A percentile compares a stretch with the other conserved stretches of the same genome.
These are phyloP conservation scores for Danio albolineatus DNA, from an alignment of 2,797 vertebrate genomes.

Conservation along the genomic window DNA sequence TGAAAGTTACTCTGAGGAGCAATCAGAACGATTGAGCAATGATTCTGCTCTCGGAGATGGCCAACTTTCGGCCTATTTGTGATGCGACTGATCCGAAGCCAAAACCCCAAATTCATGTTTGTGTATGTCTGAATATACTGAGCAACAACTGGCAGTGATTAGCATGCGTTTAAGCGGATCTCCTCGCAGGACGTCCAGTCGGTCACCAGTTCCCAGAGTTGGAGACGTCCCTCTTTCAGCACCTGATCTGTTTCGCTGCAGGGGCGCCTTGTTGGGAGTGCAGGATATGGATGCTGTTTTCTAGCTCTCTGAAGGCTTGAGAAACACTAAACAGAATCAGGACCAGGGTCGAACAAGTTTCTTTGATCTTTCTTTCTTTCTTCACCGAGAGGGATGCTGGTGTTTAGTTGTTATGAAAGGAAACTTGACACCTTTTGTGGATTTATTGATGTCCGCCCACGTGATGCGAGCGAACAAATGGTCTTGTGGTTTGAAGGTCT, in stretches of 20 bases:
- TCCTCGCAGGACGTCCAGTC: slow-evolving; percentile 45
- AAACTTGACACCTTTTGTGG: slow-evolving; percentile 32
- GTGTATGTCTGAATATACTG: slow-evolving; percentile 61
- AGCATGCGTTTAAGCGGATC: slow-evolving; percentile 61
- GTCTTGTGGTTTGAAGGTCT: slow-evolving; percentile 56
- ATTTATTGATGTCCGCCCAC: slow-evolving; percentile 42
- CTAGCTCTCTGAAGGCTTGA: slow-evolving; percentile 63
- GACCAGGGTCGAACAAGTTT: slow-evolving; percentile 32
- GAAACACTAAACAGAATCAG: slow-evolving; percentile 67
- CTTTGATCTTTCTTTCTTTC: slow-evolving; percentile 45
- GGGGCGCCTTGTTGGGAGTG: slow-evolving; percentile 78
- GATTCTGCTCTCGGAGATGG: slow-evolving; percentile 36
- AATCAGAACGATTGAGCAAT: slow-evolving; percentile 65
- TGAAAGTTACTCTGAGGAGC: slow-evolving; percentile 47
- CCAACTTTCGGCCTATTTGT: slow-evolving; percentile 47
- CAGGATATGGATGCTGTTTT: slow-evolving; percentile 63
- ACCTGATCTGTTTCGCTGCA: slow-evolving; percentile 77
- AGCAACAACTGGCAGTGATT: slow-evolving; percentile 82
- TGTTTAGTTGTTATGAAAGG: slow-evolving; percentile 30
- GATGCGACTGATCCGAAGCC: slow-evolving; percentile 65
- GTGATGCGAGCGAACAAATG: slow-evolving; percentile 54
- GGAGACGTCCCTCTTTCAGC: slow-evolving; percentile 78
- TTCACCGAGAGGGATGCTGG: slow-evolving; percentile 18
- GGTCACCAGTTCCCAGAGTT: slow-evolving; percentile 60
- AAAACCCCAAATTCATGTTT: slow-evolving; percentile 72